phyloP scores from a whole-genome alignment of 2,888 invertebrate genomes.

The Lasioglossum malachurum region DNA sequence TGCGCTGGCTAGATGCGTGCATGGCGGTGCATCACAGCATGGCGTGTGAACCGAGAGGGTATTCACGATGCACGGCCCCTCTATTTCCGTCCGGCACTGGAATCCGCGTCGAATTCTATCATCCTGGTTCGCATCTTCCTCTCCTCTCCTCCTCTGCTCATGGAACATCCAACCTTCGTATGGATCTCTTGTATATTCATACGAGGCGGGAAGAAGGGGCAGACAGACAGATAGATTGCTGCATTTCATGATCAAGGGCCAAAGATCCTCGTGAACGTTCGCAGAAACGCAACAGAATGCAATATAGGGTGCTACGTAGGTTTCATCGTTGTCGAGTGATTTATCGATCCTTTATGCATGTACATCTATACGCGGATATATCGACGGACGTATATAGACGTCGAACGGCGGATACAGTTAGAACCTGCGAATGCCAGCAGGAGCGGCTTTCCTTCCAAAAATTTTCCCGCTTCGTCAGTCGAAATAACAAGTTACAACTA shows the following conservation, averaged over 20 bases:
- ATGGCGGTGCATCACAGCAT: conserved; percentile 40
- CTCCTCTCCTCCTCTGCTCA: conserved; percentile 30
- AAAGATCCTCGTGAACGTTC: conserved; percentile 51
- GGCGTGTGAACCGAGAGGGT: conserved; percentile 75
- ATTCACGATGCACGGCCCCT: conserved; percentile 80
- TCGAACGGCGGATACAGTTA: conserved; percentile 38
- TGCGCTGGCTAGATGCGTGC: conserved; percentile 9
- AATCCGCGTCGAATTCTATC: conserved; percentile 83
- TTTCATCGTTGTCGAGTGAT: conserved; percentile 47
- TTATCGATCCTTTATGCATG: conserved; percentile 45
- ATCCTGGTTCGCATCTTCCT: conserved; percentile 72
- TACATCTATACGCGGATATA: conserved; percentile 8
- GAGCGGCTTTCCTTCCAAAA: background rate
- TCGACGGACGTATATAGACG: conserved; percentile 33
- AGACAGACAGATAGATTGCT: conserved; percentile 56
- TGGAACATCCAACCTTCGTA: conserved; percentile 49
- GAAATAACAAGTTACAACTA: background rate
- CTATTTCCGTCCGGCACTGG: conserved; percentile 82
- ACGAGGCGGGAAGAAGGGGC: conserved; percentile 28
- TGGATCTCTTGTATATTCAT: conserved; percentile 51
- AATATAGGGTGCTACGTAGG: conserved; percentile 51
- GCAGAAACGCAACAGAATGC: conserved; percentile 44
- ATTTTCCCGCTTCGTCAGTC: background rate
- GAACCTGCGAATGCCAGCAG: background rate
- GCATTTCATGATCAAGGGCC: conserved; percentile 63